Base-by-base conservation (phyloP, 2,888 invertebrate genomes). In the Tachina fera region DNA sequence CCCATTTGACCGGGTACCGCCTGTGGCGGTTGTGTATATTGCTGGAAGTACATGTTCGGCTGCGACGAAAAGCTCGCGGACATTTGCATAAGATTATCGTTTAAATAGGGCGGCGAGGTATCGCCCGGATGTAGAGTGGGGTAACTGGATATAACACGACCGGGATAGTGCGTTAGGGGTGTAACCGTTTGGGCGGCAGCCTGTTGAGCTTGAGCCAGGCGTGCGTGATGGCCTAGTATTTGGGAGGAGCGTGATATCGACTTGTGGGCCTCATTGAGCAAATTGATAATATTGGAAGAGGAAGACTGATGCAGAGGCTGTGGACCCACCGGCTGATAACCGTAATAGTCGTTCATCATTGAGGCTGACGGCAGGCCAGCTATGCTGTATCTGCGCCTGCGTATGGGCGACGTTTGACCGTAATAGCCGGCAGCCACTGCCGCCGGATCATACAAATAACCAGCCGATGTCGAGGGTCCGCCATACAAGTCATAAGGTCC, bases 241-340 rank as follows among this genome's bases (percentile, higher is more conserved):
- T 93, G 93, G 56, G 92, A 91, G 86, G 93, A 93, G 63, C 93
- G 91, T 83, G 93, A 92, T 88, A 93, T 93, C 80, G 93, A 93
- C 89, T 92, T 93, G 88, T 92, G 92, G 75, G 93, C 92, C 90
- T 93, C 93, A 85, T 92, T 93, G 87, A 93, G 87, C 87, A 93
- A 89, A 88, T 93, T 93, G 49, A 92, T 91, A 86, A 93, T 91
- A 87, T 93, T 92, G 81, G 92, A 90, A 56, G 92, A 90, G 89
- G 92, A 91, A 41, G 91, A 91, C 87, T 92, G 92, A 14, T 89
- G 89, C 79, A 89, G 77, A 1, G 90, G 91, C 78, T 90, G 89
- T 39, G 81, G 85, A 10, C 78, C 63, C 70, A 89, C 90, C 53
- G 90, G 89, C 9, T 90, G 89, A 87, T 91, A 91, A 8, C 92